A percentile compares a stretch with the other conserved stretches of the same genome.
These are phyloP conservation scores for Gymnocheta viridis DNA, from an alignment of 2,888 invertebrate species.

Conservation along the genomic window DNA sequence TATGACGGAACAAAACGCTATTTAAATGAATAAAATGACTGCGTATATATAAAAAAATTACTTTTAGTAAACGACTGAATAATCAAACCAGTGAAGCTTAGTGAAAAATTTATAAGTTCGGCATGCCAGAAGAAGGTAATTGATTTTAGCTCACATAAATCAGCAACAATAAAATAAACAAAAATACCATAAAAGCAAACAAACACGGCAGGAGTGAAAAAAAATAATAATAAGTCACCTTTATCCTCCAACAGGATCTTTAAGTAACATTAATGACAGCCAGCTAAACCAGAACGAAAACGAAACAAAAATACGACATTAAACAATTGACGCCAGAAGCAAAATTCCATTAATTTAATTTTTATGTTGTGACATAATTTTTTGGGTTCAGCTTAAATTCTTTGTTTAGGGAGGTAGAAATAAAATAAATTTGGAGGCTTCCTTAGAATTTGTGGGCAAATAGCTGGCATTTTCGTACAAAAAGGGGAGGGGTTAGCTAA, in stretches of 20 bases:
- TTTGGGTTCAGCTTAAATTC: too few species aligned
- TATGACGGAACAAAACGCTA: background rate
- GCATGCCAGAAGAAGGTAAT: background rate
- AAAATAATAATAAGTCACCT: background rate
- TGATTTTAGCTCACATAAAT: background rate
- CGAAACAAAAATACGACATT: background rate
- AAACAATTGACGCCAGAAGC: background rate
- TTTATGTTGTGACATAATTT: background rate
- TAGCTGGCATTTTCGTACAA: too few species aligned
- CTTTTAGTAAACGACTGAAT: too few species aligned
- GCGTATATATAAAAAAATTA: background rate
- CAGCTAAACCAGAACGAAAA: background rate
- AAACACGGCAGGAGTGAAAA: background rate
- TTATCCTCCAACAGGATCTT: background rate
- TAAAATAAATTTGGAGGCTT: too few species aligned
- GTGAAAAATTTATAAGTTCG: background rate
- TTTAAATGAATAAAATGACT: background rate
- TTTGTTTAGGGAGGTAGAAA: too few species aligned
- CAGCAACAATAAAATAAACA: background rate
- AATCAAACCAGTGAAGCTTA: background rate
- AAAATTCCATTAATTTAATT: background rate
- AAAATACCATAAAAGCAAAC: background rate
- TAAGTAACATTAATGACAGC: background rate
- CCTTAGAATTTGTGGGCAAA: too few species aligned
- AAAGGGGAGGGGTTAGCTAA: too few species aligned